Evolutionary conservation across 2,797 vertebrate genomes (phyloP).

Genomic region (Acrocephalus scirpaceus): DNA sequence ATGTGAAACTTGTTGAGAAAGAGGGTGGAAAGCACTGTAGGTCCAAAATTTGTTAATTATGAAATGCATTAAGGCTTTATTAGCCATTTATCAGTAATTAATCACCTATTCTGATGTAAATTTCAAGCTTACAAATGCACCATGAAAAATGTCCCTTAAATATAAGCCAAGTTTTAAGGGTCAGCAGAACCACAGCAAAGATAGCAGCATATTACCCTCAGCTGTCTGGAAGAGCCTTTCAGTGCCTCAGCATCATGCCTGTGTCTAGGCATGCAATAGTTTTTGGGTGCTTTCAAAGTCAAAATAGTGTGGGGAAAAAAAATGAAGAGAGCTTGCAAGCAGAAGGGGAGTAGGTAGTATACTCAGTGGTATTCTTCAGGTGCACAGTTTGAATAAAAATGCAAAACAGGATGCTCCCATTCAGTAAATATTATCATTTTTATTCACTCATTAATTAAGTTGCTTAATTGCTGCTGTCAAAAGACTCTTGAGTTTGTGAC

Average conservation of each 20-base stretch:
- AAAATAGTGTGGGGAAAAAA: not conserved
- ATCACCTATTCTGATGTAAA: constrained; percentile 88
- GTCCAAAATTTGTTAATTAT: constrained; percentile 82
- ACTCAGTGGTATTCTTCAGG: constrained; percentile 73
- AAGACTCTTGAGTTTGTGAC: constrained; percentile 82
- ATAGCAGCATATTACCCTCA: constrained; percentile 40
- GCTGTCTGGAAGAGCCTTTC: constrained; percentile 23
- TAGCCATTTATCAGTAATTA: constrained; percentile 90
- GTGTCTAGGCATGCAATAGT: not conserved
- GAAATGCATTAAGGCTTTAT: constrained; percentile 88
- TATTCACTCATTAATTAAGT: constrained; percentile 87
- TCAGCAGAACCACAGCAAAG: constrained; percentile 34
- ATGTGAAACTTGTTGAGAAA: constrained; percentile 57
- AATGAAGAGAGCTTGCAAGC: not conserved
- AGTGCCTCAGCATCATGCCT: not conserved
- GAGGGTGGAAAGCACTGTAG: constrained; percentile 68
- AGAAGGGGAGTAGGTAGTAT: constrained; percentile 12
- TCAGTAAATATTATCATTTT: constrained; percentile 90
- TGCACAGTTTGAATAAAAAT: constrained; percentile 81
- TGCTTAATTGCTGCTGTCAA: constrained; percentile 89
- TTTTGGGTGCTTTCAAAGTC: not conserved
- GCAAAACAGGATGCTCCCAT: constrained; percentile 83
- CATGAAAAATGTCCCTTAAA: constrained; percentile 71
- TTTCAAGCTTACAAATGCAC: constrained; percentile 84
- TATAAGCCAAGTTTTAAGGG: constrained; percentile 47